A percentile compares a stretch with the other conserved stretches of the same genome.
phyloP scores from a whole-genome alignment of 2,888 invertebrate genomes.

The Oscheius myriophilus region DNA sequence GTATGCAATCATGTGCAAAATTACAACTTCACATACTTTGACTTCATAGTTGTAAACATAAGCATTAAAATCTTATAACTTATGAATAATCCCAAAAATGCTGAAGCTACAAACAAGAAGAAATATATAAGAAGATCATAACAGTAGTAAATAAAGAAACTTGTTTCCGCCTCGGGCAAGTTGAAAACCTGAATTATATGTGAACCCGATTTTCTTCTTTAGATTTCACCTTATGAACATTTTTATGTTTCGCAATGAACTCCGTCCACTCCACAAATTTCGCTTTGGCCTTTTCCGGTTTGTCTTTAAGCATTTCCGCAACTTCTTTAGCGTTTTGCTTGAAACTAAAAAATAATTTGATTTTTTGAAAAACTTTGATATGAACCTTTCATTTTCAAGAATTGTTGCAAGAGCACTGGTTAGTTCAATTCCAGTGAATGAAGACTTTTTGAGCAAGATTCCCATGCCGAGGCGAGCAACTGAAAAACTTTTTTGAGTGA shows the following conservation, averaged over 20 bases:
- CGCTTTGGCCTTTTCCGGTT: slow-evolving; percentile 36
- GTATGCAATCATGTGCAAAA: no score
- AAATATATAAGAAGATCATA: slow-evolving; percentile 23
- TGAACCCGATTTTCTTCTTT: not conserved
- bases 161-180: slow-evolving; percentile 34
- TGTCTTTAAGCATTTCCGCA: slow-evolving; percentile 37
- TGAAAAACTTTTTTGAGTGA: slow-evolving; percentile 18
- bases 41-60: no score
- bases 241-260: slow-evolving; percentile 39
- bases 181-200: slow-evolving; percentile 30
- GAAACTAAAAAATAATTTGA: slow-evolving; percentile 22
- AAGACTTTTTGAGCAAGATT: slow-evolving; percentile 36
- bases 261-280: slow-evolving; percentile 47
- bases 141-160: slow-evolving; percentile 38
- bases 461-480: slow-evolving; percentile 42
- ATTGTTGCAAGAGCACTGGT: slow-evolving; percentile 35
- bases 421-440: slow-evolving; percentile 36
- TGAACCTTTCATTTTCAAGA: slow-evolving; percentile 31
- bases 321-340: slow-evolving; percentile 30
- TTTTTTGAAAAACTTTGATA: slow-evolving; percentile 23
- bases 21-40: no score
- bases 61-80: no score
- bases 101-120: no score
- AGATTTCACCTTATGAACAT: slow-evolving; percentile 36
- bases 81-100: no score